Evolutionary conservation across 2,888 invertebrate genomes (phyloP), one percentile per base, ranked within the genome.

Genomic region (Laothoe populi): DNA sequence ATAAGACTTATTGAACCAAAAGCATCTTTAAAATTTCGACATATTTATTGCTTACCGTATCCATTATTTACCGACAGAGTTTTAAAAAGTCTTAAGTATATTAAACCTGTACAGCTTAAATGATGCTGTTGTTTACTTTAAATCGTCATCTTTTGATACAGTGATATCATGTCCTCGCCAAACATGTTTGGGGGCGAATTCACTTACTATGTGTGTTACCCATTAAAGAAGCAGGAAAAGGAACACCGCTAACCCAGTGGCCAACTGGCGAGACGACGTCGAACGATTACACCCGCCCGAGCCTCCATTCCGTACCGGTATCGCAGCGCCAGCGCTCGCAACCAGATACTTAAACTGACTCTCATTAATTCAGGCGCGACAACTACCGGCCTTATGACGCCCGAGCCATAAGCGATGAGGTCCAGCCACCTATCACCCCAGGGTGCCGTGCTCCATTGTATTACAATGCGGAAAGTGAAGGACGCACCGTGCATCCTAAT

Each of bases 231-330:
- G 82, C 91, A 90, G 90, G 92, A 91, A 92, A 90, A 90, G 88
- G 90, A 88, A 83, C 88, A 83, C 87, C 84, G 90, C 84, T 92
- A 91, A 92, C 92, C 92, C 86, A 92, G 90, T 92, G 90, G 91
- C 91, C 92, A 90, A 92, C 90, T 92, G 85, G 81, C 88, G 83
- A 84, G 80, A 74, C 86, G 79, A 81, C 86, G 81, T 83, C 87
- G 83, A 79, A 73, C 85, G 86, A 85, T 83, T 86, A 87, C 83
- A 79, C 77, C 79, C 82, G 77, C 70, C 70, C 83, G 76, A 78
- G 86, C 78, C 87, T 81, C 82, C 92, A 91, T 88, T 90, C 90
- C 79, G 82, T 81, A 86, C 87, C 87, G 83, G 89, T 83, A 85
- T 75, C 78, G 84, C 84, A 71, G 81, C 78, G 84, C 79, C 79